Conservation (phyloP, 2,113 vertebrate genomes). For the Spheniscus mendiculus region DNA sequence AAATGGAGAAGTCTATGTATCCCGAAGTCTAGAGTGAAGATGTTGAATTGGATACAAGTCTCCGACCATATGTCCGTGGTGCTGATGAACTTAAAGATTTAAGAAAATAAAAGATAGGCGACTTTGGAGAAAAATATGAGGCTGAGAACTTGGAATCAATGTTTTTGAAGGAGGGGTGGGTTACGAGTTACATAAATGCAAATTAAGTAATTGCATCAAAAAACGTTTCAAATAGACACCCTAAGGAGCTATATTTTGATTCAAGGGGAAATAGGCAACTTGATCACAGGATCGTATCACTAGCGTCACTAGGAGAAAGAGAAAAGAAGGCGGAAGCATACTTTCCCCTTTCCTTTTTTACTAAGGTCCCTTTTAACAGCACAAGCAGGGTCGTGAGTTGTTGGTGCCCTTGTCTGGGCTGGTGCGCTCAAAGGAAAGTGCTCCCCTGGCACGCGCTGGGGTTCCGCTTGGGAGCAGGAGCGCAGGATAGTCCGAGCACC, state of each 20-base stretch:
- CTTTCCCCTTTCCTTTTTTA: background rate
- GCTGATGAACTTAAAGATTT: background rate
- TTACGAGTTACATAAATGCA: background rate
- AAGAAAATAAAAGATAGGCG: background rate
- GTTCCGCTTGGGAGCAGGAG: background rate
- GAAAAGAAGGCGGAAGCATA: background rate
- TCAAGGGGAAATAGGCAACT: background rate
- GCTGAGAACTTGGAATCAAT: background rate
- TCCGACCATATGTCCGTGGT: background rate
- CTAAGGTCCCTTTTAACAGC: background rate
- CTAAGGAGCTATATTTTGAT: background rate
- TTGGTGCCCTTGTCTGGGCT: background rate
- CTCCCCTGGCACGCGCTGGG: background rate
- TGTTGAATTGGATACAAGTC: background rate
- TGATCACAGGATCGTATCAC: background rate
- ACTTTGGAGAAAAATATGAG: background rate
- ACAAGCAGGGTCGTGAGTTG: background rate
- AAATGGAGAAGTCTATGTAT: slow-evolving; percentile 41
- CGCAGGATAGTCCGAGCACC: background rate
- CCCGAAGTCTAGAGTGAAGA: background rate
- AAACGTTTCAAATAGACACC: background rate
- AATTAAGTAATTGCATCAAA: background rate
- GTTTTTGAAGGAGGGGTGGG: background rate
- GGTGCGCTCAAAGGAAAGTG: background rate
- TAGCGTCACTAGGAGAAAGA: background rate